Evolutionary conservation across 53 echinoderm and acorn worm species (phyloP), one percentile per base, ranked within the genome.

Genomic region (Paracentrotus lividus): DNA sequence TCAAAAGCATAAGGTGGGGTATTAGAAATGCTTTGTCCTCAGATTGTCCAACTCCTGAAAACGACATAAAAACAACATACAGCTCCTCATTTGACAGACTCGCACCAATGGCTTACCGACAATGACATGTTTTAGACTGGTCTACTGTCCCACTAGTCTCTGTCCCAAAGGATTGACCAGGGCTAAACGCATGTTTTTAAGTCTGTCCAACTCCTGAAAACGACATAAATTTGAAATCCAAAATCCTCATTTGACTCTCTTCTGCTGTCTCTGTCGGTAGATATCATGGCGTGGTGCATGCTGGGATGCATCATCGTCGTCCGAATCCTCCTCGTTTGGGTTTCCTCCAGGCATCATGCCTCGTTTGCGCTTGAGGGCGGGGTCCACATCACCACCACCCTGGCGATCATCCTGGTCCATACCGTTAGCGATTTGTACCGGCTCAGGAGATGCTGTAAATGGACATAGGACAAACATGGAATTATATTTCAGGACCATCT

Each of bases 221-320:
- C 40, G 27, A 61, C 5, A 61, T 61, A n/a, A n/a, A n/a, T 3
- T 15, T 2, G 52, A 52, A 15, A 15, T 52, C 52, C 18, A 36
- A 68, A 34, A 0, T 36, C 36, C 40, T 72, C 56, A 98, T 85
- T 95, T 98, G 87, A 97, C 98, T 42, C 98, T 75, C 85, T 98
- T 98, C 90, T 98, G 98, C 76, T 98, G 98, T 54, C 98, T 65
- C 88, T 96, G 97, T 38, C 98, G 93, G 94, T 98, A 98, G 91
- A 98, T 97, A 85, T 98, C 98, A 49, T 97, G 96, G 18, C 95
- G 96, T 5, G 98, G 98, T 67, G 97, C 98, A 59, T 92, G 94
- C 84, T 94, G 95, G 60, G 93, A 92, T 6, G 95, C 75, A 5
- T 97, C 98, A 0, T 98, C 98, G 0, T 98, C 98, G 43, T 98